These are phyloP conservation scores for Halictus quadricinctus DNA, from an alignment of 2,888 invertebrate genomes.

Conservation along the genomic window DNA sequence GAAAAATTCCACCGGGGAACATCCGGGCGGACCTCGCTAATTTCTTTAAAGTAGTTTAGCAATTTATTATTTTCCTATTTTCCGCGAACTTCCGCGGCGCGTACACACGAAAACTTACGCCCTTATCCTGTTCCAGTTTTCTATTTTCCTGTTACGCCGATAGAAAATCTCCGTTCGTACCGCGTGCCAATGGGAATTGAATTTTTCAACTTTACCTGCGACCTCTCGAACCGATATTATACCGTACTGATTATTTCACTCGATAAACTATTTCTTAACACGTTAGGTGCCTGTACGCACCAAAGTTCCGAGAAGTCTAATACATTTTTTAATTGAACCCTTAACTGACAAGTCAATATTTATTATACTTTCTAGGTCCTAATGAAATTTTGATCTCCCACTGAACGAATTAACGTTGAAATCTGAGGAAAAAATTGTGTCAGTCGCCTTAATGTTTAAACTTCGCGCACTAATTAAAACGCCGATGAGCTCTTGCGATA, in stretches of 20 bases:
- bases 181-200: conserved; percentile 28
- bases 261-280: neutral
- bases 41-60: conserved; percentile 81
- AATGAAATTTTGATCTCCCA: too few species aligned
- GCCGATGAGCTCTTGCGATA: too few species aligned
- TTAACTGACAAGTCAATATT: neutral
- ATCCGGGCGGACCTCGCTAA: conserved; percentile 74
- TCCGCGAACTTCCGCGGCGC: conserved; percentile 67
- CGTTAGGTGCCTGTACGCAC: too few species aligned
- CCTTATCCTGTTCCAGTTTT: conserved; percentile 58
- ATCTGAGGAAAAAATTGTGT: too few species aligned
- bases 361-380: neutral
- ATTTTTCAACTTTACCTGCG: neutral
- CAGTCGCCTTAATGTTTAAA: too few species aligned
- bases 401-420: too few species aligned
- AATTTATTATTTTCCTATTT: conserved; percentile 81
- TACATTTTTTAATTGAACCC: neutral
- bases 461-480: too few species aligned
- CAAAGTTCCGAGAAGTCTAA: neutral
- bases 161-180: conserved; percentile 42
- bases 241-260: neutral
- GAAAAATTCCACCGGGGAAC: conserved; percentile 58
- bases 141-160: conserved; percentile 49
- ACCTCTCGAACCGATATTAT: neutral
- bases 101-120: conserved; percentile 57